Conservation (phyloP, 2,888 invertebrate species). For the Aphidius colemani region DNA sequence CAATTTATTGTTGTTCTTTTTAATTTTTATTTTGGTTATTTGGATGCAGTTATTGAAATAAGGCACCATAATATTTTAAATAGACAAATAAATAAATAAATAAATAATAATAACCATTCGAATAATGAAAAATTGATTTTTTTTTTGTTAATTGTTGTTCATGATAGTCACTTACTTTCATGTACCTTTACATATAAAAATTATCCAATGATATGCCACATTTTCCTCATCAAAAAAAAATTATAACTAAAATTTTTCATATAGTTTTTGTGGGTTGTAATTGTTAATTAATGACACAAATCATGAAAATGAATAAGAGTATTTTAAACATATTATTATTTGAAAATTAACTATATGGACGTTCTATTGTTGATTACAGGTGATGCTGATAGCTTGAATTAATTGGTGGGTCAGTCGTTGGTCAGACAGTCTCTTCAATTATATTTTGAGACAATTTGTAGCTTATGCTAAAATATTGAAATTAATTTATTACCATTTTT, state of each 20-base stretch:
- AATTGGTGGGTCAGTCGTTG: constrained; percentile 26
- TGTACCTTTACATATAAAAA: background rate
- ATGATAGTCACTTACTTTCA: too few species aligned
- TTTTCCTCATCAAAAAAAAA: background rate
- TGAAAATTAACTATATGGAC: too few species aligned
- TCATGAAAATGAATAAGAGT: too few species aligned
- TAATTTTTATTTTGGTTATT: constrained; percentile 10
- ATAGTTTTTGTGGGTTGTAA: background rate
- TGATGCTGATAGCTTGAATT: background rate
- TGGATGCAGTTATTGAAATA: constrained; percentile 50
- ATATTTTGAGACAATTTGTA: constrained; percentile 42
- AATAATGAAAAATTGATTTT: constrained; percentile 18
- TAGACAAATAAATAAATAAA: constrained; percentile 30
- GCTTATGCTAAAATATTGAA: constrained; percentile 23
- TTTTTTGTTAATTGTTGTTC: constrained; percentile 10
- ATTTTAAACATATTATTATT: too few species aligned
- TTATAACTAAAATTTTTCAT: background rate
- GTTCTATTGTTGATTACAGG: too few species aligned
- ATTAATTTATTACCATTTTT: too few species aligned
- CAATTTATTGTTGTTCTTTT: too few species aligned
- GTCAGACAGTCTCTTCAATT: constrained; percentile 56
- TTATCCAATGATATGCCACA: too few species aligned
- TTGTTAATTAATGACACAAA: too few species aligned
- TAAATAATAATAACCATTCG: constrained; percentile 28
- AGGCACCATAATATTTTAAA: constrained; percentile 52